A percentile compares a stretch with the other conserved stretches of the same genome.
phyloP scores from a whole-genome alignment of 2,113 vertebrate species.

The Psittacula cyanocephala region DNA sequence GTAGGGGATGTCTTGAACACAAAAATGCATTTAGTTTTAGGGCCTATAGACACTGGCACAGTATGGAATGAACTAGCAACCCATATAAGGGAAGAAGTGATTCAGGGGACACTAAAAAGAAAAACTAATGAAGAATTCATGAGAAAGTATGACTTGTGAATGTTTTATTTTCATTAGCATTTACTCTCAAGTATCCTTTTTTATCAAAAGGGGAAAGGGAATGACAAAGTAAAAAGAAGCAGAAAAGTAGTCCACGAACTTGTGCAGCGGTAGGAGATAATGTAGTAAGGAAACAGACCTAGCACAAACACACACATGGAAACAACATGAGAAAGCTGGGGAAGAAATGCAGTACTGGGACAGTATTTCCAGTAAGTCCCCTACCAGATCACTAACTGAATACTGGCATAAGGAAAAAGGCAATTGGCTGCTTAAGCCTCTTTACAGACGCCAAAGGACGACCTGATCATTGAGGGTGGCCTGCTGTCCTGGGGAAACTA shows the following conservation, averaged over 20 bases:
- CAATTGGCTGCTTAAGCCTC: background rate
- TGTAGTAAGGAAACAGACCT: background rate
- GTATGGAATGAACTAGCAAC: background rate
- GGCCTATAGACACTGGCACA: background rate
- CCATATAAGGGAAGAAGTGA: background rate
- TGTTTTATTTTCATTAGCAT: background rate
- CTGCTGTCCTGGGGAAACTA: background rate
- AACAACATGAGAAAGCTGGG: rapidly evolving
- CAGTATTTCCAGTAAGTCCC: background rate
- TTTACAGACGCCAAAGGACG: background rate
- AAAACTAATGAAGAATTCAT: background rate
- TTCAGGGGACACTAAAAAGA: background rate
- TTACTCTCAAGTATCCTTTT: background rate
- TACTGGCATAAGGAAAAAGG: background rate
- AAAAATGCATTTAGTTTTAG: background rate
- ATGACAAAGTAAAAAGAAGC: background rate
- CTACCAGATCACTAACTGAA: background rate
- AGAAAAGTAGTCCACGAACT: background rate
- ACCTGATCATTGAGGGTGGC: background rate
- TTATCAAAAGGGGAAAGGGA: background rate
- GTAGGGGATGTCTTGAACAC: background rate
- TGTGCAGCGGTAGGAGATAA: background rate
- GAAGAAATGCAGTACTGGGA: background rate
- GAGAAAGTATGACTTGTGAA: background rate
- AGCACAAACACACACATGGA: background rate